Base-by-base conservation (phyloP, 2,888 invertebrate species). In the Cephalotes varians region DNA sequence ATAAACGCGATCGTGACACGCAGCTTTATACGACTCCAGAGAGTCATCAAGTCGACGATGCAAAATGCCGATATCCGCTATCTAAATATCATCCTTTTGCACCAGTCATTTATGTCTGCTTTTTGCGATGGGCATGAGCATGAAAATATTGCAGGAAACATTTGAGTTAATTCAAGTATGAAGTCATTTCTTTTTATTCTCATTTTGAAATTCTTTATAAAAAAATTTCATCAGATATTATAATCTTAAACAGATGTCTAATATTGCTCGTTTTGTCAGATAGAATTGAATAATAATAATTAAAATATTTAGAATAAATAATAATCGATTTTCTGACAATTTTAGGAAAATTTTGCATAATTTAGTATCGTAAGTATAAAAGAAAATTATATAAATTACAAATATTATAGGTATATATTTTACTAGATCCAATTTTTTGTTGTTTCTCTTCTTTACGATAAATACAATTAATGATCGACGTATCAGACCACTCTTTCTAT, bases 1-100 rank as follows among this genome's bases (percentile, higher is more conserved):
- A 73, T 86, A 87, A 76, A 81, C 56, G 10, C 21, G 56, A 37
- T 60, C 67, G 77, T 67, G 77, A 67, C 56, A 34, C 56, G 12
- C 31, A 21, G 34, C 56, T 69, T 77, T 77, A 77, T 77, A 77
- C 1, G 69, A 58, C 77, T 69, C 69, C 12, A 18, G 69, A 25
- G 77, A 79, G 44, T 69, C 69, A 69, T 79, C 77, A 69, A 79
- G 44, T 77, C 77, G 25, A 58, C 44, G 69, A 58, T 69, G 25
- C 34, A 12, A 69, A 56, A 69, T 58, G 25, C 25, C 69, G 77
- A 77, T 77, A 77, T 67, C 69, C 10, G 7, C 40, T 76, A 76
- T 76, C 56, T 79, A 69, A 79, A 79, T 69, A 69, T 58, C 44
- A 77, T 79, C 69, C 44, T 69, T 76, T 79, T 69, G 49, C 44